Conservation (phyloP, 2,113 vertebrate species). For the Gopherus evgoodei region DNA sequence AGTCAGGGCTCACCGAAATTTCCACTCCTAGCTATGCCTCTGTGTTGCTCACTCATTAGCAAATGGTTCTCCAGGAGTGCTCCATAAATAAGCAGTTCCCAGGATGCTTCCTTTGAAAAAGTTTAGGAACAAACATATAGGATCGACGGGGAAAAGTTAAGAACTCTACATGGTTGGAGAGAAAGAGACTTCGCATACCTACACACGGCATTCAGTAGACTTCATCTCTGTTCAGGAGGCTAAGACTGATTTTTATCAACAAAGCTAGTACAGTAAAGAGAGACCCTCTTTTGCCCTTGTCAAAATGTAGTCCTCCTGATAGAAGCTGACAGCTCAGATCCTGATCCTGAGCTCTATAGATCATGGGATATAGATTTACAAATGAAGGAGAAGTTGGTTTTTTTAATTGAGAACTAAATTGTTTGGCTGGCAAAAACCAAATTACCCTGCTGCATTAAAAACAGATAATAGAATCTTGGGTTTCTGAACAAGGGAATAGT, state of each 20-base stretch:
- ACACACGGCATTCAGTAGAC: neutral
- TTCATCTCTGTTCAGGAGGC: neutral
- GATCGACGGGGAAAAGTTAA: neutral
- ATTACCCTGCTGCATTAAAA: neutral
- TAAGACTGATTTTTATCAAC: neutral
- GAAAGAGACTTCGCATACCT: neutral
- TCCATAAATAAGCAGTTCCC: neutral
- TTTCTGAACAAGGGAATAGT: neutral
- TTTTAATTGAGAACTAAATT: neutral
- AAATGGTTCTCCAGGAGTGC: neutral
- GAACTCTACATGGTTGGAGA: neutral
- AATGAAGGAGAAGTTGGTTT: neutral
- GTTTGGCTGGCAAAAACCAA: neutral
- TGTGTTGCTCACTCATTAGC: neutral
- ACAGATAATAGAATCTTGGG: neutral
- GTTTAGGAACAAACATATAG: neutral
- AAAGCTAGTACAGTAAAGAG: neutral
- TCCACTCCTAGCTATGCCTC: no score
- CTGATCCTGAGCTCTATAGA: neutral
- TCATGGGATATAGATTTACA: neutral
- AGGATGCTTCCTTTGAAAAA: neutral
- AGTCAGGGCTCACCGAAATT: no score
- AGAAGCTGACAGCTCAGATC: neutral
- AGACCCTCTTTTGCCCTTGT: neutral
- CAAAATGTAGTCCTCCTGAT: neutral